Base-by-base conservation (phyloP, 2,113 vertebrate species). In the Semnornis frantzii region DNA sequence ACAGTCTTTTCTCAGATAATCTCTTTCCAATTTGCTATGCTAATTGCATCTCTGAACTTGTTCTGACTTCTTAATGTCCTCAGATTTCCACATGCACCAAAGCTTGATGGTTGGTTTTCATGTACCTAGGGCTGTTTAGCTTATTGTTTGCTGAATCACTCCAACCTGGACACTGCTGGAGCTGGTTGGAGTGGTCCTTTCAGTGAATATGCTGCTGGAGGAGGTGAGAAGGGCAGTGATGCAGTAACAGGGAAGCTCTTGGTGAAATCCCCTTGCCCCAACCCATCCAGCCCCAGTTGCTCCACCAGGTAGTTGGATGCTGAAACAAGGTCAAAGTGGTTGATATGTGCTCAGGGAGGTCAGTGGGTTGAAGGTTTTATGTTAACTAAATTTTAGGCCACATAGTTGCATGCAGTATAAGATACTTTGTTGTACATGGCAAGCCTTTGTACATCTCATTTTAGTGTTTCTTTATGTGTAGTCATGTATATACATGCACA, bases 381-480 rank as follows among this genome's bases (percentile, higher is more conserved):
- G 3, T 30, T 21, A 11, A 44, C 8, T 24, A 4, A 55, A 18
- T 79, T 63, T n/a, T 33, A n/a, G 59, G 20, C 23, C 11, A 7
- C 0, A 0, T 59, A 5, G 12, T 42, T 85, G 39, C 18, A 25
- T 28, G 7, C n/a, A 37, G 3, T 34, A 11, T 30, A 18, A 55
- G 24, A 20, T 12, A 39, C 27, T 65, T 80, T 14, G n/a, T 25
- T 85, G 64, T 42, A 15, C 30, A 33, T 28, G n/a, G 55, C 20
- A 48, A 5, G 59, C 9, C 9, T 50, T 46, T 52, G 33, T 34
- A 8, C 34, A 6, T 64, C 55, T 82, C 16, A 6, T 66, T 58
- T 79, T 63, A 27, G 55, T 59, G 4, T 8, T 71, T 90, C 18
- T 63, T 10, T 39, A 6, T 17, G 42, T 63, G 13, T 24, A n/a